phyloP scores from a whole-genome alignment of 2,888 invertebrate genomes.

The Prosopocoilus inquinatus region DNA sequence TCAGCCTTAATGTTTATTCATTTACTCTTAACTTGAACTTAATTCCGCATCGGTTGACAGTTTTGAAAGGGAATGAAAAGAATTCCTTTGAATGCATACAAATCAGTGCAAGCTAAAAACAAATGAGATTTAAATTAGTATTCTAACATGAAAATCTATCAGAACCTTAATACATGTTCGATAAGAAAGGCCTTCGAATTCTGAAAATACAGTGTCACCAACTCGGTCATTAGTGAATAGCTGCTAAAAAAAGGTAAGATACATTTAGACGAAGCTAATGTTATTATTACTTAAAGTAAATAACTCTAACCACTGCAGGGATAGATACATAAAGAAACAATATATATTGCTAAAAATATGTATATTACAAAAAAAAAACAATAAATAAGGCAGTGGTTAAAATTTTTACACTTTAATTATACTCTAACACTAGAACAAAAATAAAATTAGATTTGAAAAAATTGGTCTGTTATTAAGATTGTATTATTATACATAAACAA shows the following conservation, averaged over 20 bases:
- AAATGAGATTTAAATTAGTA: constrained; percentile 25
- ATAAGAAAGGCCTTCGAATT: constrained; percentile 15
- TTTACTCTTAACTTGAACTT: constrained; percentile 25
- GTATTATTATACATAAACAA: constrained; percentile 22
- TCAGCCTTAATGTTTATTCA: constrained; percentile 35
- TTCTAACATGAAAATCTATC: constrained; percentile 20
- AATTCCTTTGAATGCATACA: constrained; percentile 1
- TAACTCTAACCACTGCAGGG: constrained; percentile 21
- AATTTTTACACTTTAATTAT: constrained; percentile 9
- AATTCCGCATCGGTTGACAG: constrained; percentile 11
- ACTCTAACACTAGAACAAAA: constrained; percentile 7
- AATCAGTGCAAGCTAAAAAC: constrained; percentile 27
- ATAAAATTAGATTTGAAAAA: constrained; percentile 13
- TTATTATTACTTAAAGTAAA: constrained; percentile 12
- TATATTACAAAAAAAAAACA: constrained; percentile 28
- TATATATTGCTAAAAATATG: constrained; percentile 23
- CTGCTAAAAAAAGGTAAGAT: constrained; percentile 12
- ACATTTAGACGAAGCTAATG: constrained; percentile 5
- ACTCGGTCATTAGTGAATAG: constrained; percentile 19
- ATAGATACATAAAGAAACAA: constrained; percentile 18
- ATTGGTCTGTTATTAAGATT: constrained; percentile 22
- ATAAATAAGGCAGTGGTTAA: constrained; percentile 26
- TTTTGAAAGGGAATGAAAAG: constrained; percentile 13
- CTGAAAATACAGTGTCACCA: constrained; percentile 21
- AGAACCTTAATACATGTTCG: constrained; percentile 15